Conservation (phyloP, 2,888 invertebrate species). For the Sycophila texana region DNA sequence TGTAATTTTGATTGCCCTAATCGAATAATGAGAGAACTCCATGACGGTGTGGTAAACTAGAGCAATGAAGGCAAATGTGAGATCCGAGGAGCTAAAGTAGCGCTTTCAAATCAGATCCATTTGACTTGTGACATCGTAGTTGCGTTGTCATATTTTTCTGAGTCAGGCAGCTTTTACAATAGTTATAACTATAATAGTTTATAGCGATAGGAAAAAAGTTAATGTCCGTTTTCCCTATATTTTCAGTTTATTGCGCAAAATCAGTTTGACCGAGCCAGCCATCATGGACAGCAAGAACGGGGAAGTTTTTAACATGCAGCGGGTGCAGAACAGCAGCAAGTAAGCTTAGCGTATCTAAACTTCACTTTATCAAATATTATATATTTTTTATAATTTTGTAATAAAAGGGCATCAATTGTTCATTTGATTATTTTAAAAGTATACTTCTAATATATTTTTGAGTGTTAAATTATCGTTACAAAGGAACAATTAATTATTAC, state of each 20-base stretch:
- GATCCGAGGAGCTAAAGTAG: constrained; percentile 17
- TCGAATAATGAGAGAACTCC: constrained; percentile 36
- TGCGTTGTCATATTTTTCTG: background rate
- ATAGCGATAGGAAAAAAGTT: too few species aligned
- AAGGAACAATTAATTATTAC: background rate
- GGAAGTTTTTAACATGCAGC: constrained; percentile 67
- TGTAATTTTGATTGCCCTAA: constrained; percentile 36
- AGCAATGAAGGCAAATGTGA: constrained; percentile 10
- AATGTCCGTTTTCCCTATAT: background rate
- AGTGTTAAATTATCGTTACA: background rate
- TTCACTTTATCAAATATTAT: too few species aligned
- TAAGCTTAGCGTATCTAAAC: constrained; percentile 58
- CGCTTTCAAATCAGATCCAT: constrained; percentile 12
- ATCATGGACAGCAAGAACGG: constrained; percentile 67
- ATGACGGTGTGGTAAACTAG: constrained; percentile 2
- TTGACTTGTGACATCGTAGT: constrained; percentile 6
- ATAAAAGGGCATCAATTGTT: too few species aligned
- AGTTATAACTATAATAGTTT: background rate
- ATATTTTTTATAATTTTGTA: too few species aligned
- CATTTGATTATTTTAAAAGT: too few species aligned
- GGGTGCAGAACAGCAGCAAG: constrained; percentile 65
- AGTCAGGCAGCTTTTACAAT: too few species aligned
- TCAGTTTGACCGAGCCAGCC: background rate
- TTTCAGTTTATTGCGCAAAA: constrained; percentile 19
- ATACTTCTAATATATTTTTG: too few species aligned